phyloP scores from a whole-genome alignment of 2,113 vertebrate species.

The Scatophagus argus region DNA sequence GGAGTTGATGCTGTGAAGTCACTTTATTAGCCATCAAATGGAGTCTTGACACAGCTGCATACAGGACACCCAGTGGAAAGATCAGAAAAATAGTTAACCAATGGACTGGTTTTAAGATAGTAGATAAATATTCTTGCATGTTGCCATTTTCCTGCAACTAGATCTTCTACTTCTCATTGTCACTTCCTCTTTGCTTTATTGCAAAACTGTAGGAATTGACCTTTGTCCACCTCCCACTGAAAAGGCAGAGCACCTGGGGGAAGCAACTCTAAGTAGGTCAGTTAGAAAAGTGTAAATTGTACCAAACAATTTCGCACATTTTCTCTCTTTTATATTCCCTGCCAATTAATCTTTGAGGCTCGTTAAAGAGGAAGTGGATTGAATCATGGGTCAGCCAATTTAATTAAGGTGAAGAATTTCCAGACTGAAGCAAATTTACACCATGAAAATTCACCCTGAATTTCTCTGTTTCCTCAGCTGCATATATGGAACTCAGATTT shows the following conservation, averaged over 20 bases:
- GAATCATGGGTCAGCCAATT: conserved; percentile 6
- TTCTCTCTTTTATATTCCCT: background rate
- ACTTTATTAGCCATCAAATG: conserved; percentile 41
- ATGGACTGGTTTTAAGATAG: background rate
- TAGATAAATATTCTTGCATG: background rate
- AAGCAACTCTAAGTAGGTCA: conserved; percentile 26
- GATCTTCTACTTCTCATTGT: background rate
- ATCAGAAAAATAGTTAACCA: conserved; percentile 16
- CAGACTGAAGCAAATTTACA: background rate
- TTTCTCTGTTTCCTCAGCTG: background rate
- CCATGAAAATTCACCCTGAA: background rate
- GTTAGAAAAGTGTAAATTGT: conserved; percentile 6
- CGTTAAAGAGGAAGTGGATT: conserved; percentile 31
- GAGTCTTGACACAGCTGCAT: conserved; percentile 43
- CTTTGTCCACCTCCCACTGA: conserved; percentile 6
- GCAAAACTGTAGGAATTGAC: conserved; percentile 19
- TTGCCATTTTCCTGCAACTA: background rate
- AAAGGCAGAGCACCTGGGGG: conserved; percentile 16
- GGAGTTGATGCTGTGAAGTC: conserved; percentile 25
- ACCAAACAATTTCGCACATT: background rate
- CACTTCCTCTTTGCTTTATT: conserved; percentile 8
- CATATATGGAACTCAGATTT: background rate
- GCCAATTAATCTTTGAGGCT: conserved; percentile 18
- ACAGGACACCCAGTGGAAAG: conserved; percentile 1
- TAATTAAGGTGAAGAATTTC: conserved; percentile 43